phyloP scores from a whole-genome alignment of 2,797 vertebrate genomes.

The Aselliscus stoliczkanus region DNA sequence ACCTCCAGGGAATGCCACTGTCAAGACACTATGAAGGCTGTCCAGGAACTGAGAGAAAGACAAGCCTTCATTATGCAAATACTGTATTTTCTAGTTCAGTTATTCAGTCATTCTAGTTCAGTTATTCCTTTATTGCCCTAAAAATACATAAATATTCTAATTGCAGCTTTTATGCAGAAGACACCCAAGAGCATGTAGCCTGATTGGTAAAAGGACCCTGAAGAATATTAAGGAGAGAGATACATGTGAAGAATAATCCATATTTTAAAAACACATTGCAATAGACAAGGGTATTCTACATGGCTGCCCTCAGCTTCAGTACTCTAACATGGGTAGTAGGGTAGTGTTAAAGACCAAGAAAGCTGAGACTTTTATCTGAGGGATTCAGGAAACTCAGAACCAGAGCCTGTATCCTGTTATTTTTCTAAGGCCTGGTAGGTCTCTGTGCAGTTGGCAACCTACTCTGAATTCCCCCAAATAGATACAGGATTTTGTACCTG shows the following conservation, averaged over 20 bases:
- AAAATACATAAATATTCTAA: conserved; percentile 63
- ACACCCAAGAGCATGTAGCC: conserved; percentile 22
- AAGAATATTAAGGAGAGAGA: conserved; percentile 51
- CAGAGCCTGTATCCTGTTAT: not conserved
- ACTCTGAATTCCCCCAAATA: not conserved
- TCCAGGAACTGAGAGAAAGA: conserved; percentile 21
- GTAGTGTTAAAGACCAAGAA: not conserved
- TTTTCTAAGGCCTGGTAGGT: not conserved
- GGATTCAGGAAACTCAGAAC: not conserved
- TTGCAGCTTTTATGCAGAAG: conserved; percentile 47
- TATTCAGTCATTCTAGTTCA: conserved; percentile 7
- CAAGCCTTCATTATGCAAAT: conserved; percentile 63
- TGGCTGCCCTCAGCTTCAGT: not conserved
- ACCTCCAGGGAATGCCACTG: conserved; percentile 47
- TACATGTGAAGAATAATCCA: conserved; percentile 27
- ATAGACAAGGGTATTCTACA: not conserved
- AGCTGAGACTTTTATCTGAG: not conserved
- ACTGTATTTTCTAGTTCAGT: conserved; percentile 40
- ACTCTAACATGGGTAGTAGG: not conserved
- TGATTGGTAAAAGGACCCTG: conserved; percentile 14
- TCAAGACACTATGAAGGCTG: conserved; percentile 40
- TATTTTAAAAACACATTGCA: not conserved
- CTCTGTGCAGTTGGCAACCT: not conserved
- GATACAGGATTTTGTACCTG: not conserved
- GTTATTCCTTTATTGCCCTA: conserved; percentile 44